phyloP scores from a whole-genome alignment of 1,140 invertebrate genomes.

The Drosophila carrolli region DNA sequence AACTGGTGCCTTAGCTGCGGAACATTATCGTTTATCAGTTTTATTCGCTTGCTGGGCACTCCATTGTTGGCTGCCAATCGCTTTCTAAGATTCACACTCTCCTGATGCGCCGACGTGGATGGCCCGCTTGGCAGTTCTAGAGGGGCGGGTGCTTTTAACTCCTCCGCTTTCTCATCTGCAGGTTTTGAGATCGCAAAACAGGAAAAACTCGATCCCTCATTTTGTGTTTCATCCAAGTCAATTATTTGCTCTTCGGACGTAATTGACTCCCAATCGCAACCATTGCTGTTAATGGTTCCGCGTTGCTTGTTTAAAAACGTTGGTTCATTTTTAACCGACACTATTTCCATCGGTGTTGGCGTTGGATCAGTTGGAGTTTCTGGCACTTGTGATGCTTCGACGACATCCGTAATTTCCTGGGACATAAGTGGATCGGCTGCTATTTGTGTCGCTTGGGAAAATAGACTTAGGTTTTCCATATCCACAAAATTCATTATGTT shows the following conservation, averaged over 20 bases:
- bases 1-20: constrained; percentile 60
- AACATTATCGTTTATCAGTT: constrained; percentile 39
- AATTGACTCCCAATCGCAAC: constrained; percentile 19
- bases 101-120: neutral
- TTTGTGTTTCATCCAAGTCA: constrained; percentile 7
- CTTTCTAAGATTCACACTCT: neutral
- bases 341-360: neutral
- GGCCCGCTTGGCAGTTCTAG: neutral
- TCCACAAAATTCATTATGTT: constrained; percentile 13
- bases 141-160: neutral
- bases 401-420: neutral
- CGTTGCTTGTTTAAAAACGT: constrained; percentile 23
- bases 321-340: constrained; percentile 20
- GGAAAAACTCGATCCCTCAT: neutral
- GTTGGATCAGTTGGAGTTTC: constrained; percentile 3
- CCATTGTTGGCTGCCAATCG: neutral
- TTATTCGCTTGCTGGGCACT: constrained; percentile 25
- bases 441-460: neutral
- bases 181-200: constrained; percentile 18
- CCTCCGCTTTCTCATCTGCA: neutral
- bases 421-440: constrained; percentile 18
- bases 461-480: neutral
- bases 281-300: neutral
- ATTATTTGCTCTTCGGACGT: constrained; percentile 11
- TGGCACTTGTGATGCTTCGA: neutral